Conservation (phyloP, 2,888 invertebrate species). For the Thymelicus lineola region DNA sequence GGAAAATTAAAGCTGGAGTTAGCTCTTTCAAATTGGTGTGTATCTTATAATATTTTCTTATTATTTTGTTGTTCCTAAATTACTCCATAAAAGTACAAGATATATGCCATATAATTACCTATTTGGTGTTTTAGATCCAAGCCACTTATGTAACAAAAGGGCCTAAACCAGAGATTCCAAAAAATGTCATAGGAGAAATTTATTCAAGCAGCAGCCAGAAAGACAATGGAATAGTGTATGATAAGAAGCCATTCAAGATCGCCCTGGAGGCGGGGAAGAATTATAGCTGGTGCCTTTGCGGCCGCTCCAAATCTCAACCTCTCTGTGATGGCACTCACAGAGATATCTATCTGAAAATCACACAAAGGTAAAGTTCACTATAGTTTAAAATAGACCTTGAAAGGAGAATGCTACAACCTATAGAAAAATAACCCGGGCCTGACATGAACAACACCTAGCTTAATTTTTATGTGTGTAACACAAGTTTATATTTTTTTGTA, state of each 20-base stretch:
- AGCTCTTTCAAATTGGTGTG: constrained; percentile 38
- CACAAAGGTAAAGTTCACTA: constrained; percentile 81
- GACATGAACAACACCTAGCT: too few species aligned
- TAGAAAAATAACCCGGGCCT: too few species aligned
- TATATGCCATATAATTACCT: neutral
- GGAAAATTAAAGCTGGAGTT: constrained; percentile 13
- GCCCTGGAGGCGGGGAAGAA: constrained; percentile 89
- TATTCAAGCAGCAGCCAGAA: constrained; percentile 87
- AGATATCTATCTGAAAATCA: constrained; percentile 89
- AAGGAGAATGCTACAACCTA: neutral
- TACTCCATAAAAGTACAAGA: too few species aligned
- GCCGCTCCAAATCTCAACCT: constrained; percentile 96
- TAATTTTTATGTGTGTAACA: too few species aligned
- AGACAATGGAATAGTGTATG: constrained; percentile 92
- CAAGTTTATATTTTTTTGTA: too few species aligned
- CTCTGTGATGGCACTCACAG: constrained; percentile 97
- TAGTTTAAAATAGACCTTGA: neutral
- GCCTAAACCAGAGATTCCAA: constrained; percentile 86
- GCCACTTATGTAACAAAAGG: constrained; percentile 68
- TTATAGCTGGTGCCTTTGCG: constrained; percentile 98
- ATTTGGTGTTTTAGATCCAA: constrained; percentile 48
- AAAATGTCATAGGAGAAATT: constrained; percentile 85
- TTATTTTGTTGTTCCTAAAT: neutral
- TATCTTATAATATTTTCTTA: constrained; percentile 13
- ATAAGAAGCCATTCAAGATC: constrained; percentile 95